phyloP scores from a whole-genome alignment of 2,797 vertebrate species.

The Leucoraja ocellata region DNA sequence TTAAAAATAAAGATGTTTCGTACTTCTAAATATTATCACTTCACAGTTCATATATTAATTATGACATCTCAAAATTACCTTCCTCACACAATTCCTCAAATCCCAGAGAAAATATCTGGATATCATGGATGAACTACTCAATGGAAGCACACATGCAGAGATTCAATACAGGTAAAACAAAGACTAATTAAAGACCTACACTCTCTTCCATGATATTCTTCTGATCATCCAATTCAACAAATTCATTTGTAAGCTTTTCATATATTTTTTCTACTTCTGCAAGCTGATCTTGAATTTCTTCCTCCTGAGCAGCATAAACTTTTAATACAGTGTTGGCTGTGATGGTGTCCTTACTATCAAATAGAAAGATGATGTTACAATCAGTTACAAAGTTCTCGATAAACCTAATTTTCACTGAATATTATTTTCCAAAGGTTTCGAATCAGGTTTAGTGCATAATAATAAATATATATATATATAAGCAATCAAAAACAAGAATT shows the following conservation, averaged over 20 bases:
- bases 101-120: neutral
- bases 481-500: neutral
- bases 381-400: neutral
- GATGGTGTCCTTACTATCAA: constrained; percentile 52
- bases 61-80: neutral
- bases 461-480: neutral
- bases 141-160: neutral
- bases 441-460: neutral
- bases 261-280: constrained; percentile 51
- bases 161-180: constrained; percentile 41
- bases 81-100: neutral
- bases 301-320: constrained; percentile 49
- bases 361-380: constrained; percentile 41
- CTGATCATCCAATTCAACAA: constrained; percentile 49
- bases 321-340: constrained; percentile 48
- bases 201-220: constrained; percentile 50
- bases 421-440: neutral
- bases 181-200: constrained; percentile 53
- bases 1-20: neutral
- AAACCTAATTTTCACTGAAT: neutral
- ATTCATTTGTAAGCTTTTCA: constrained; percentile 51
- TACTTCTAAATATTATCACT: neutral
- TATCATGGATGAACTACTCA: neutral
- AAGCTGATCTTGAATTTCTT: constrained; percentile 51
- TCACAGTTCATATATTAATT: neutral